phyloP scores from a whole-genome alignment of 2,113 vertebrate species.

The Pygoscelis adeliae region DNA sequence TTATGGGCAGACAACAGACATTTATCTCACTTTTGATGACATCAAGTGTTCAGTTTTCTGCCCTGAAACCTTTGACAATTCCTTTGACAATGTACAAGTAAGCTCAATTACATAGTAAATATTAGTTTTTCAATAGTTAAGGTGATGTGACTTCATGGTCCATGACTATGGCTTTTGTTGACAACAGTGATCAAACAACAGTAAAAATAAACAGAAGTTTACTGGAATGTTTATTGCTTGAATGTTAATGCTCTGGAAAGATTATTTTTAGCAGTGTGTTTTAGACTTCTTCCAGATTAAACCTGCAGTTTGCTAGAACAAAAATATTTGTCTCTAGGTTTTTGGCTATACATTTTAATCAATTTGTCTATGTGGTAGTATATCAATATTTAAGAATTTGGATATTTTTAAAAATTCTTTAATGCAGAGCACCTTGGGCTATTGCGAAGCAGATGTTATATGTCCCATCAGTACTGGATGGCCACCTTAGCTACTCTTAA shows the following conservation, averaged over 20 bases:
- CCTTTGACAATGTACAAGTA: background rate
- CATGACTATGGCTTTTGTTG: background rate
- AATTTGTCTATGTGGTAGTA: background rate
- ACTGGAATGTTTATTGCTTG: background rate
- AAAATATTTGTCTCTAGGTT: background rate
- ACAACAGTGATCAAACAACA: background rate
- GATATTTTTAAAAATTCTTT: background rate
- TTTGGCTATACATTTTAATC: background rate
- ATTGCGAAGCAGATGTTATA: background rate
- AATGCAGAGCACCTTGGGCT: background rate
- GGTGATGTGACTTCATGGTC: background rate
- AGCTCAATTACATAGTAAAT: background rate
- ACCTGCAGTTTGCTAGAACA: background rate
- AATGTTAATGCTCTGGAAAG: background rate
- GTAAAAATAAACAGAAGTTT: background rate
- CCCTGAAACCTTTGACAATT: background rate
- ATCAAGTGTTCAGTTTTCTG: background rate
- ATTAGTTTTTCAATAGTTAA: background rate
- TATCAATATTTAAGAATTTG: background rate
- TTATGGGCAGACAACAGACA: background rate
- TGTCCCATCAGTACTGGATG: background rate
- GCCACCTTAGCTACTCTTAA: background rate
- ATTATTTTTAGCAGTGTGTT: slow-evolving; percentile 8
- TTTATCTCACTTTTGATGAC: background rate
- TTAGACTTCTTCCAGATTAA: background rate